Evolutionary conservation across 2,888 invertebrate species (phyloP).

Genomic region (Cosmia trapezina): DNA sequence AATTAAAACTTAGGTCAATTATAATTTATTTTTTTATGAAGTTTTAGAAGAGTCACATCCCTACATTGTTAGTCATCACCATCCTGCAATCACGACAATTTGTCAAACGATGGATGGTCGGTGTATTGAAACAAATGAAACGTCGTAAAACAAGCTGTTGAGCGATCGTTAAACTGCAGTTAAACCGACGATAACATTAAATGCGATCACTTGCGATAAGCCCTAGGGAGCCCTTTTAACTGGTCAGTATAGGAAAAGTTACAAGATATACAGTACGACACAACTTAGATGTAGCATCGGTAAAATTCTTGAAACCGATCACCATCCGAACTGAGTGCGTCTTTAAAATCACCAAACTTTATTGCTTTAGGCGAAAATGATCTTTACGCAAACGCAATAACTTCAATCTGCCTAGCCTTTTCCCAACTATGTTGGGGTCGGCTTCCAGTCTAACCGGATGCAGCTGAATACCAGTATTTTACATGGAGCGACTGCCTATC

Average conservation of each 20-base stretch:
- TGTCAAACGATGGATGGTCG: slow-evolving; percentile 75
- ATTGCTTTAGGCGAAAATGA: no score
- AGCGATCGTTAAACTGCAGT: slow-evolving; percentile 79
- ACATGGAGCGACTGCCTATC: no score
- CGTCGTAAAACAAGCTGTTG: slow-evolving; percentile 85
- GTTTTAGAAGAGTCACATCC: slow-evolving; percentile 35
- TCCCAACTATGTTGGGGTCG: no score
- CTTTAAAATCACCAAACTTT: no score
- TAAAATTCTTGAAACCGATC: no score
- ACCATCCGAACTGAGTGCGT: no score
- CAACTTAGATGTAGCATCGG: no score
- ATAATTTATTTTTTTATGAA: not conserved
- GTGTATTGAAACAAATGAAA: slow-evolving; percentile 89
- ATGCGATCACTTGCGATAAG: slow-evolving; percentile 41
- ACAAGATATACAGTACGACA: not conserved
- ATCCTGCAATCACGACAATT: slow-evolving; percentile 78
- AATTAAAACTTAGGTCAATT: not conserved
- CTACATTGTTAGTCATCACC: slow-evolving; percentile 68
- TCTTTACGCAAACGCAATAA: no score
- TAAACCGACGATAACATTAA: slow-evolving; percentile 69
- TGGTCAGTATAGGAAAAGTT: not conserved
- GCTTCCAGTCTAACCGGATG: no score
- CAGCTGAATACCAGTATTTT: no score
- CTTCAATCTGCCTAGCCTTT: no score
- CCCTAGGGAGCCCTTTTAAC: slow-evolving; percentile 26